A percentile compares a stretch with the other conserved stretches of the same genome.
Conservation (phyloP, 1,140 invertebrate genomes). For the Sycophila sp. region DNA sequence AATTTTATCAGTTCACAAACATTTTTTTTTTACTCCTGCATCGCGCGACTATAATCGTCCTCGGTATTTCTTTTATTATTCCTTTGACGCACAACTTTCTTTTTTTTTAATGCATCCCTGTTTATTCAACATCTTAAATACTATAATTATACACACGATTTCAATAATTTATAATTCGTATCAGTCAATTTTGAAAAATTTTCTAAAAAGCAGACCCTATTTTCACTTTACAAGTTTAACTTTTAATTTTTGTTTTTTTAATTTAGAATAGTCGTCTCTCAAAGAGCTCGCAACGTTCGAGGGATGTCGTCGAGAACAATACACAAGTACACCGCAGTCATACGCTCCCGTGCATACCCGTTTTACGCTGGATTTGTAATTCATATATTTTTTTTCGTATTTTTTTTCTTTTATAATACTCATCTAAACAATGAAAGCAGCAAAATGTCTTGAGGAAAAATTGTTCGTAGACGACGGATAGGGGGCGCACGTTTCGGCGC, state of each 20-base stretch:
- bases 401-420: constrained; percentile 53
- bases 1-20: no score
- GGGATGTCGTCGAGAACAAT: constrained; percentile 28
- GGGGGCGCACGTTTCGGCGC: constrained; percentile 31
- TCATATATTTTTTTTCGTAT: constrained; percentile 36
- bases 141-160: constrained; percentile 32
- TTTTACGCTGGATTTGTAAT: constrained; percentile 28
- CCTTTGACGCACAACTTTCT: no score
- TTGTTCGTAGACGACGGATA: constrained; percentile 47
- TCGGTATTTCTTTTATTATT: no score
- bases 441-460: constrained; percentile 58
- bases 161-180: constrained; percentile 37
- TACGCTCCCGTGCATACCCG: background rate
- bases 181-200: constrained; percentile 38
- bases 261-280: constrained; percentile 2
- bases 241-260: background rate
- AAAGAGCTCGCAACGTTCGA: constrained; percentile 4
- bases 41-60: no score
- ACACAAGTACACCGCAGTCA: constrained; percentile 13
- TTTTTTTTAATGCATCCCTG: background rate
- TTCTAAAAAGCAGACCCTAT: background rate
- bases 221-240: background rate
- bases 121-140: constrained; percentile 27
- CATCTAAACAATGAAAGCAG: constrained; percentile 64
- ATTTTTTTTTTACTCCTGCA: background rate